phyloP scores from a whole-genome alignment of 2,888 invertebrate species.

The Chalcosyrphus nemorum region DNA sequence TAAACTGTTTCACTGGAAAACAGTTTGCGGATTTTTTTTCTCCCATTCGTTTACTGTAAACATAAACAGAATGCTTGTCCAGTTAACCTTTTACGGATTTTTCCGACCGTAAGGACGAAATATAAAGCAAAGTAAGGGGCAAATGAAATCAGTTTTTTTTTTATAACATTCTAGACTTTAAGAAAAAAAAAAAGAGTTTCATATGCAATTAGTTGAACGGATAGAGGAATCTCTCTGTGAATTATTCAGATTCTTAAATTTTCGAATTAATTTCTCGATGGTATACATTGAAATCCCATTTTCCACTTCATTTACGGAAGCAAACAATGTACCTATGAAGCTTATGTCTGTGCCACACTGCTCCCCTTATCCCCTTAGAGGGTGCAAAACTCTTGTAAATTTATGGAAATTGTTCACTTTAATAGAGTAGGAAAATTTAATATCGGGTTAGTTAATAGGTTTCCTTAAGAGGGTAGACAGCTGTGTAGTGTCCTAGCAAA shows the following conservation, averaged over 20 bases:
- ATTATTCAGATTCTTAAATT: constrained; percentile 40
- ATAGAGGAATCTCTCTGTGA: not conserved
- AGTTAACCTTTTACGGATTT: constrained; percentile 1
- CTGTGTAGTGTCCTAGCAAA: constrained; percentile 1
- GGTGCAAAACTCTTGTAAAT: constrained; percentile 14
- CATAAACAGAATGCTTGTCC: constrained; percentile 16
- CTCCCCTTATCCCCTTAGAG: not conserved
- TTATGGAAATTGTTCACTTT: constrained; percentile 46
- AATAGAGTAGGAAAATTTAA: constrained; percentile 41
- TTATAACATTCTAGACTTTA: not conserved
- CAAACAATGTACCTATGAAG: constrained; percentile 13
- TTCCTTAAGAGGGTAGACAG: constrained; percentile 5
- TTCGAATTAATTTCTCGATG: constrained; percentile 13
- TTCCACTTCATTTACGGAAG: constrained; percentile 36
- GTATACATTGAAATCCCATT: constrained; percentile 37
- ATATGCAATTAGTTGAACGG: constrained; percentile 14
- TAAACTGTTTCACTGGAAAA: constrained; percentile 13
- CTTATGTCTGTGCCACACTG: not conserved
- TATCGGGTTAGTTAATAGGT: constrained; percentile 41
- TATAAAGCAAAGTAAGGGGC: not conserved
- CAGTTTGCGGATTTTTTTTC: constrained; percentile 12
- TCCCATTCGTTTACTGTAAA: constrained; percentile 18
- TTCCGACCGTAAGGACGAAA: not conserved
- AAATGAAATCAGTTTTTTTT: no score
- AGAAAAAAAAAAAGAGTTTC: not conserved